Percentiles rank a stretch among this genome's conserved stretches.
Evolutionary conservation across 2,888 invertebrate genomes (phyloP).

Genomic region (Drosophila flavopinicola): DNA sequence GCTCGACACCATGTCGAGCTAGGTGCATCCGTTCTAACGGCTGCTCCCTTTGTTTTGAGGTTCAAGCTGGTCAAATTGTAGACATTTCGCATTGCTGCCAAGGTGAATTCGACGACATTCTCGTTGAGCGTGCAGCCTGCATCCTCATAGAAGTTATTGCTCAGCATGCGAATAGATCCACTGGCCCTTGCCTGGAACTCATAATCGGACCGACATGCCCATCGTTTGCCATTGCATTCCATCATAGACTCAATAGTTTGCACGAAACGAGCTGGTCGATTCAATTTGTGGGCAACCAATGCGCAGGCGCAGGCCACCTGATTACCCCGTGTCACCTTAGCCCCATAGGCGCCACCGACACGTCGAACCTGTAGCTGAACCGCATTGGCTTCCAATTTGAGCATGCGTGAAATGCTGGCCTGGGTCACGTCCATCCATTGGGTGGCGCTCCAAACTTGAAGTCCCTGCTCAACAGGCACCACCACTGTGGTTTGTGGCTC

Average conservation of each 20-base stretch:
- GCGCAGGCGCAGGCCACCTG: slow-evolving; percentile 88
- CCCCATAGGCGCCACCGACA: slow-evolving; percentile 93
- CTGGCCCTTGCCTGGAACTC: slow-evolving; percentile 87
- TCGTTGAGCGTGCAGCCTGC: slow-evolving; percentile 87
- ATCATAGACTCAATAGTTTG: slow-evolving; percentile 90
- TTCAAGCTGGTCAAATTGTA: slow-evolving; percentile 87
- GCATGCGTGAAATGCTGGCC: slow-evolving; percentile 85
- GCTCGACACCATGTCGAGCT: slow-evolving; percentile 89
- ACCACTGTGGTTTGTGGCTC: slow-evolving; percentile 89
- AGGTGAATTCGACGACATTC: slow-evolving; percentile 75
- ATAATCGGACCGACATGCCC: slow-evolving; percentile 87
- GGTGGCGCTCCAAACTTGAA: slow-evolving; percentile 88
- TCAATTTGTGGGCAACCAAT: slow-evolving; percentile 87
- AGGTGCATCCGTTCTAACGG: slow-evolving; percentile 88
- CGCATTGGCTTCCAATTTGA: slow-evolving; percentile 87
- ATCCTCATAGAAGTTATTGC: slow-evolving; percentile 86
- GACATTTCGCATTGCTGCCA: slow-evolving; percentile 85
- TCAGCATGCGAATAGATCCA: slow-evolving; percentile 89
- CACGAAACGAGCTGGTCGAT: slow-evolving; percentile 89
- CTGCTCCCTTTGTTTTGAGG: slow-evolving; percentile 88
- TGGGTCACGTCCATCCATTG: slow-evolving; percentile 88
- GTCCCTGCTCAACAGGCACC: slow-evolving; percentile 89
- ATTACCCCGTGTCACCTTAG: slow-evolving; percentile 88
- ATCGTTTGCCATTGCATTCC: slow-evolving; percentile 88
- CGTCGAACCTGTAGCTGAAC: slow-evolving; percentile 90